Evolutionary conservation across 2,113 vertebrate species (phyloP), one percentile per base, ranked within the genome.

Genomic region (Saccopteryx bilineata): DNA sequence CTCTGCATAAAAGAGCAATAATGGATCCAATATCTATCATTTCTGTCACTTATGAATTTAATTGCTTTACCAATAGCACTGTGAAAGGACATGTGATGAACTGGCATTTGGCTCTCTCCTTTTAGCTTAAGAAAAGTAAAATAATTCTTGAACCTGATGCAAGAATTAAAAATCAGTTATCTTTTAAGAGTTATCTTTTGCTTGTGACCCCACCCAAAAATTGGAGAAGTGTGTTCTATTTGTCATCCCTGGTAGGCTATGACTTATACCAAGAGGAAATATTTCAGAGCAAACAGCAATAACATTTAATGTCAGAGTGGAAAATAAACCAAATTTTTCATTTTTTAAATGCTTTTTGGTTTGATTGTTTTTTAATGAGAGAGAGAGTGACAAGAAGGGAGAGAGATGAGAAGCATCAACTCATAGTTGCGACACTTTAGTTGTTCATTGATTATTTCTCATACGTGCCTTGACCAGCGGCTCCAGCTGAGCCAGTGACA

Each of bases 1-100:
- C 23, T 82, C 86, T 89, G 58, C 85, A 94, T 92, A 95, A 95
- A 96, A 72, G 23, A 94, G 81, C 84, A 93, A 60, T 87, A 85
- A 81, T 8, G 17, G 76, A 93, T 52, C 66, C 58, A 78, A 9
- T 56, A 95, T 95, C 82, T 89, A 90, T 90, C 92, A 94, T 83
- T 61, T 56, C 52, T 92, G 92, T 91, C 74, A 54, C 58, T 66
- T 93, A 33, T 15, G 15, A 56, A 94, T 79, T 90, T 92, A 96
- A 91, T 61, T 76, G 46, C 63, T 92, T 92, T 75, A 56, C 66
- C 58, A 92, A 74, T 23, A 92, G 39, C n/a, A 96, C 84, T 83
- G 5, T 15, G 69, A 90, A 84, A 94, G 39, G 63, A 39, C 66
- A 66, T 66, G 31, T 19, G 52, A 72, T 52, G 3, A 83, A 63